phyloP scores from a whole-genome alignment of 2,113 vertebrate species.

The Boleophthalmus pectinirostris region DNA sequence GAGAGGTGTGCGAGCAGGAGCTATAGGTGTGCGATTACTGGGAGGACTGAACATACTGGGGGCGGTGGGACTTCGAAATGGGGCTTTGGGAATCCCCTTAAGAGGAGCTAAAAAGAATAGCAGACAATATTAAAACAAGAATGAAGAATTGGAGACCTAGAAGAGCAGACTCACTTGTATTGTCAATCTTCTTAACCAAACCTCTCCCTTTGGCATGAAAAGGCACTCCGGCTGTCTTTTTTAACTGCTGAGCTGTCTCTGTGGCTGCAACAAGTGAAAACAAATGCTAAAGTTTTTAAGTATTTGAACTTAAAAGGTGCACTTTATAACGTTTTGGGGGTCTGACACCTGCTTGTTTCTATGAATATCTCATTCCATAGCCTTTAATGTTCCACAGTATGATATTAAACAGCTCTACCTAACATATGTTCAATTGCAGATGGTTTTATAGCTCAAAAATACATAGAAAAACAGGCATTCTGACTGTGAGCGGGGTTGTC shows the following conservation, averaged over 20 bases:
- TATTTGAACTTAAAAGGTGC: background rate
- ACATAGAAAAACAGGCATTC: too few species aligned
- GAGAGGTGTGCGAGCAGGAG: slow-evolving; percentile 87
- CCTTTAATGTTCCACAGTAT: too few species aligned
- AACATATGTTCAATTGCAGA: too few species aligned
- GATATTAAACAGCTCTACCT: too few species aligned
- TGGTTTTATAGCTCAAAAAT: too few species aligned
- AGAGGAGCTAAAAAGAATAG: slow-evolving; percentile 83
- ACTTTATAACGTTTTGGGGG: background rate
- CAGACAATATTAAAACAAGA: background rate
- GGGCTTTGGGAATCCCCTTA: slow-evolving; percentile 96
- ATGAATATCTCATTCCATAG: too few species aligned
- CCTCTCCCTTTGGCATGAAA: slow-evolving; percentile 98
- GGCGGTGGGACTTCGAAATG: slow-evolving; percentile 90
- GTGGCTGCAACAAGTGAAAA: slow-evolving; percentile 78
- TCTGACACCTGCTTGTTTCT: too few species aligned
- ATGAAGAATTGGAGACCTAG: background rate
- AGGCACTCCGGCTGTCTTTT: slow-evolving; percentile 94
- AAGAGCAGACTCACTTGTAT: slow-evolving; percentile 86
- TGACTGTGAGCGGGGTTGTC: too few species aligned
- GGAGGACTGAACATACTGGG: slow-evolving; percentile 94
- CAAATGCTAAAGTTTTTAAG: background rate
- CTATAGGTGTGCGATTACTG: slow-evolving; percentile 90
- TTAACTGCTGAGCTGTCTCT: slow-evolving; percentile 95
- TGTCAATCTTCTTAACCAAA: slow-evolving; percentile 97